Percentiles rank a stretch among this genome's conserved stretches.
These are phyloP conservation scores for Calephelis virginiensis DNA, from an alignment of 1,140 invertebrate genomes.

Conservation along the genomic window DNA sequence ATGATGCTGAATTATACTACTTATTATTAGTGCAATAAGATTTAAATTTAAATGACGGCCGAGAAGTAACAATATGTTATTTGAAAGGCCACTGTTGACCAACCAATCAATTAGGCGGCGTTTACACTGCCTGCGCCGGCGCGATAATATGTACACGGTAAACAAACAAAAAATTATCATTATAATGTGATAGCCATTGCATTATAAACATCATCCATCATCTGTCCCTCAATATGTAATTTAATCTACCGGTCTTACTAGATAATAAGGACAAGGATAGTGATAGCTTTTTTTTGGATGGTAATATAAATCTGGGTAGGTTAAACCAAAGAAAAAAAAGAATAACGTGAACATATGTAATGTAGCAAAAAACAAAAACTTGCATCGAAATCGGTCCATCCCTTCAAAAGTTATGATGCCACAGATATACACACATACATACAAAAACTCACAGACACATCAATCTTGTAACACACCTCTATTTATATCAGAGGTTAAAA, in stretches of 20 bases:
- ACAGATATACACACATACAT: too few relatives aligned
- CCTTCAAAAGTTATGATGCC: too few relatives aligned
- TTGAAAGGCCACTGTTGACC: conserved; percentile 15
- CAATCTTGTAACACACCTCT: too few relatives aligned
- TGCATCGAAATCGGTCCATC: too few relatives aligned
- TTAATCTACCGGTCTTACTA: conserved; percentile 8
- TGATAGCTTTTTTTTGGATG: too few relatives aligned
- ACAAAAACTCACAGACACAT: too few relatives aligned
- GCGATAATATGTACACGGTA: conserved; percentile 34
- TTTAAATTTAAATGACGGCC: conserved; percentile 3
- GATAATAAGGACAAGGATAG: not conserved
- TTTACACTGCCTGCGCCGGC: conserved; percentile 29
- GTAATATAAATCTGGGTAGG: too few relatives aligned
- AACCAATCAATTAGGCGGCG: conserved; percentile 37
- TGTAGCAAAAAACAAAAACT: too few relatives aligned
- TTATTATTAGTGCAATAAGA: not conserved
- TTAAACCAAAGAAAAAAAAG: too few relatives aligned
- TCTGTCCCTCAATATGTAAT: conserved; percentile 26
- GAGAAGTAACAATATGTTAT: not conserved
- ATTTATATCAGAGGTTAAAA: too few relatives aligned
- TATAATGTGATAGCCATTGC: conserved; percentile 37
- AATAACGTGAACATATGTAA: too few relatives aligned
- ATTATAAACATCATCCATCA: conserved; percentile 46
- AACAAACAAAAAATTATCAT: conserved; percentile 47
- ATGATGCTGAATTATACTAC: not conserved